Base-by-base conservation (phyloP, 2,888 invertebrate genomes). In the Blastobasis adustella region DNA sequence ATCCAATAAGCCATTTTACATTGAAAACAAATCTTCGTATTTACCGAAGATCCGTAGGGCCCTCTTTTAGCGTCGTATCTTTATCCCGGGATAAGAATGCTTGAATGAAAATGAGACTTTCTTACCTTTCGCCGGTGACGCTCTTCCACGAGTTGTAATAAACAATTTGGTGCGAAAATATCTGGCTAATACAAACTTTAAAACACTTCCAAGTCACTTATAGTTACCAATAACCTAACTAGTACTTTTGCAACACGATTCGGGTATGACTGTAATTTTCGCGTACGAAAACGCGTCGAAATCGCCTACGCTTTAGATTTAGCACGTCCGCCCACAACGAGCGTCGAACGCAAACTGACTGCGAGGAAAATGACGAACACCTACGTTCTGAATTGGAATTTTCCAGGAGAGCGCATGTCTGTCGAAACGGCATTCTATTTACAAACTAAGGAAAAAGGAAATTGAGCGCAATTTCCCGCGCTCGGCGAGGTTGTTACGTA, bases 351-450 rank as follows among this genome's bases (percentile, higher is more conserved):
- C 61, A 63, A 65, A 79, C 79, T 79, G 74, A 62, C 61, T 54
- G 46, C 57, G 69, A 71, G 9, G 73, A 63, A 74, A 77, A 75
- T 75, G 67, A 76, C 72, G 68, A 78, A 76, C 76, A 78, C 76
- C 76, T 75, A 65, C 59, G 62, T 63, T 62, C 64, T 58, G 53
- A 56, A 55, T 58, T 55, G 54, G 44, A 59, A 69, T 61, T 54
- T 65, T 58, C 54, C 46, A 65, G 55, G 66, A 76, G 58, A 65
- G 63, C 73, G 57, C 65, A 79, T 69, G 67, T 65, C 58, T 47
- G 46, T 4, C 10, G 10, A 23, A 3, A 9, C 0, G 2, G 0
- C 50, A 50, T 38, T 41, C 42, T 0, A 66, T 54, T 61, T 51
- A 52, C 38, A 40, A 51, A 54, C 54, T 49, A 23, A 23, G 3